Conservation (phyloP, 2,888 invertebrate species). For the Drosophila kanekoi region DNA sequence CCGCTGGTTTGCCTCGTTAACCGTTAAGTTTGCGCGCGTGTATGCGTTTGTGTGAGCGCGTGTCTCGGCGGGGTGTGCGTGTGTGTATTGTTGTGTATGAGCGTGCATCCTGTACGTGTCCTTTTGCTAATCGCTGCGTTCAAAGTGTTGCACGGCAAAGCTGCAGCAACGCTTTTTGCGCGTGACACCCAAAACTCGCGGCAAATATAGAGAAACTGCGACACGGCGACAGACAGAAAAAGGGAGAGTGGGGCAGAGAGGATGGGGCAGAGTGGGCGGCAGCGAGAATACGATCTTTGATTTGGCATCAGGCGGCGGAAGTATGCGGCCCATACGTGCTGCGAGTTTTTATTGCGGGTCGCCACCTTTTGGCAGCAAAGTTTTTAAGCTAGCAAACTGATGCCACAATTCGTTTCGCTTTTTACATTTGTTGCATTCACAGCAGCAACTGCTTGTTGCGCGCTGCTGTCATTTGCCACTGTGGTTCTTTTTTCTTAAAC, state of each 20-base stretch:
- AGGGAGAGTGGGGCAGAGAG: neutral
- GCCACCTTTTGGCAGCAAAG: conserved; percentile 7
- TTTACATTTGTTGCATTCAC: conserved; percentile 8
- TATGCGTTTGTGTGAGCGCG: conserved; percentile 1
- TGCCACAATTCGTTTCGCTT: conserved; percentile 8
- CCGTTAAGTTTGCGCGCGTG: conserved; percentile 42
- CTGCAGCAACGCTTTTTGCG: conserved; percentile 55
- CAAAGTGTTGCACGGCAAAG: conserved; percentile 50
- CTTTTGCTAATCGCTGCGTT: conserved; percentile 76
- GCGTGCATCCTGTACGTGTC: conserved; percentile 63
- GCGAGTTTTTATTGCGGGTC: conserved; percentile 20
- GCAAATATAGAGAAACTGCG: neutral
- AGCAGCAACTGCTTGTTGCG: conserved; percentile 16
- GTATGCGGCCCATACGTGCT: conserved; percentile 31
- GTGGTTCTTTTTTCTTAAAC: conserved; percentile 9
- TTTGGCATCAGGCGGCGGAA: conserved; percentile 25
- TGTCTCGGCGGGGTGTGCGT: conserved; percentile 4
- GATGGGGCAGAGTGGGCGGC: neutral
- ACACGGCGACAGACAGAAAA: neutral
- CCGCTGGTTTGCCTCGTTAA: conserved; percentile 62
- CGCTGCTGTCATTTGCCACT: neutral
- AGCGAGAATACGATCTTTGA: conserved; percentile 32
- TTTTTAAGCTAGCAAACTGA: conserved; percentile 13
- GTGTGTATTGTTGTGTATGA: conserved; percentile 8
- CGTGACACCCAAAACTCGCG: conserved; percentile 54